Evolutionary conservation across 2,888 invertebrate genomes (phyloP), one percentile per base, ranked within the genome.

Genomic region (Plagiodera versicolora): DNA sequence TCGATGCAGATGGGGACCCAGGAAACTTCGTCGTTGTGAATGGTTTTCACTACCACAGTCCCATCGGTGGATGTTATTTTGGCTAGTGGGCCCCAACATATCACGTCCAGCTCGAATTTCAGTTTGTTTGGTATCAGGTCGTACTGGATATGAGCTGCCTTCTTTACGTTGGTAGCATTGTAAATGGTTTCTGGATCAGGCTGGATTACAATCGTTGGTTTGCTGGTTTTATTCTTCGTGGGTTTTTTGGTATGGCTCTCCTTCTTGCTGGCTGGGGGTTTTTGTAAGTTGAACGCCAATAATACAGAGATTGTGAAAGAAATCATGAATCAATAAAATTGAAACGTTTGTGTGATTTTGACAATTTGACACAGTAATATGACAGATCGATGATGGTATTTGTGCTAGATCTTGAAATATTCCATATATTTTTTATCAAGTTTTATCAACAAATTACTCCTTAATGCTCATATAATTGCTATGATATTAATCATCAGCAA

Each of bases 1-100:
- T 70, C 63, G 0, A 74, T 24, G 54, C 65, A 67, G 10, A 74
- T 53, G 0, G 73, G 73, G 11, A 71, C 67, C 70, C 71, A 74
- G 14, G 65, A 66, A 16, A 58, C 48, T 11, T 67, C 64, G 20
- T 69, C 61, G 56, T 51, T 61, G 6, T 60, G 63, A 5, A 70
- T 39, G 10, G 70, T 71, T 61, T 59, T 69, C 32, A 73, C 56
- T 2, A 58, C 52, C 35, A 66, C 61, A 8, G 45, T 46, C 6
- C 62, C 65, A 30, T 70, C 68, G 20, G 60, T 51, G 9, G 68
- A 59, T 9, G 66, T 18, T 4, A 65, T 52, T 60, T 71, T 74
- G 5, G 67, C 71, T 19, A 70, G 56, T 10, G 66, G 64, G 5
- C 61, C 63, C 71, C 72, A 74, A 64, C 74, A 74, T 16, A 70